These are phyloP conservation scores for Sylvia atricapilla DNA, from an alignment of 2,113 vertebrate species.

Conservation along the genomic window DNA sequence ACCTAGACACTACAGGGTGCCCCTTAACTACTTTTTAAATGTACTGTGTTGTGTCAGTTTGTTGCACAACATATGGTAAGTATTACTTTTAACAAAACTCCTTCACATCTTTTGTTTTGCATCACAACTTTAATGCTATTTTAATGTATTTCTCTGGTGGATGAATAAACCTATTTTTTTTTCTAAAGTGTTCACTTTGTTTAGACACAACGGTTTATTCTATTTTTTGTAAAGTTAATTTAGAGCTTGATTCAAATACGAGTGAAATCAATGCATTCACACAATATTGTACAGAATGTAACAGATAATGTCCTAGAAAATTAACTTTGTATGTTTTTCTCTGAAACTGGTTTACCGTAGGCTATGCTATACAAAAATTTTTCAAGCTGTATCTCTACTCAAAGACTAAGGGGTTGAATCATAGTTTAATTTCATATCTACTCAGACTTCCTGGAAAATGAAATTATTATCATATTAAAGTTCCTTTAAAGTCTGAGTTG, in stretches of 20 bases:
- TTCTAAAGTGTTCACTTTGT: not conserved
- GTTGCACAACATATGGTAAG: not conserved
- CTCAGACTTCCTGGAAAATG: not conserved
- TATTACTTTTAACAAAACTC: conserved; percentile 28
- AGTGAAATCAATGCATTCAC: not conserved
- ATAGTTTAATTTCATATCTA: not conserved
- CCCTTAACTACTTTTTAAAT: conserved; percentile 33
- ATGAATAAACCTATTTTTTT: not conserved
- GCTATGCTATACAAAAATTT: not conserved
- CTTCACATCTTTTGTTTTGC: not conserved
- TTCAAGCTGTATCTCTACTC: not conserved
- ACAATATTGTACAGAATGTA: not conserved
- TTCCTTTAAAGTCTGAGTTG: not conserved
- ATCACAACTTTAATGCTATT: conserved; percentile 10
- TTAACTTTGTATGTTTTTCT: not conserved
- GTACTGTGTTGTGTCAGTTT: not conserved
- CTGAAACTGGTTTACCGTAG: not conserved
- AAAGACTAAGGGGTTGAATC: not conserved
- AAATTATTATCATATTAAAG: not conserved
- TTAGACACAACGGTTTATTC: not conserved
- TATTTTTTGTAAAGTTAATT: not conserved
- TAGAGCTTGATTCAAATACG: not conserved
- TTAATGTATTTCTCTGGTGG: not conserved
- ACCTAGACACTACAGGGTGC: conserved; percentile 27
- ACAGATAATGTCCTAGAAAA: not conserved